phyloP scores from a whole-genome alignment of 2,113 vertebrate genomes.

The Vireo altiloquus region DNA sequence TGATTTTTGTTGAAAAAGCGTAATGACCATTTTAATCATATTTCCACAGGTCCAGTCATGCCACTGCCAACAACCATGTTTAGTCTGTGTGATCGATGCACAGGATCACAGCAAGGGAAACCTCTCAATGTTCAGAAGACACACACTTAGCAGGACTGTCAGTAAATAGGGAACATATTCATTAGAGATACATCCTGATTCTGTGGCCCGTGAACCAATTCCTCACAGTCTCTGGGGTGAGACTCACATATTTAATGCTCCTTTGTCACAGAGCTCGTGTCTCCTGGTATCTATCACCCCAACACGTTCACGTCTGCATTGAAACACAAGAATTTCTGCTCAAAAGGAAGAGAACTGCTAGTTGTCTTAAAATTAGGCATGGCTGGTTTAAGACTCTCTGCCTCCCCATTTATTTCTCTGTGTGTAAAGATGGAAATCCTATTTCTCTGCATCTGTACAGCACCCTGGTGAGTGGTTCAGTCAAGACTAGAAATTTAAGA shows the following conservation, averaged over 20 bases:
- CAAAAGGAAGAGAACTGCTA: neutral
- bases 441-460: neutral
- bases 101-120: neutral
- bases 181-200: neutral
- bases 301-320: neutral
- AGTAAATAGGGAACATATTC: neutral
- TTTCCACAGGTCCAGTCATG: neutral
- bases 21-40: neutral
- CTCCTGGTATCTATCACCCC: neutral
- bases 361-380: neutral
- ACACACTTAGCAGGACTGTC: neutral
- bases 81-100: neutral
- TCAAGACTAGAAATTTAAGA: neutral
- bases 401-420: neutral
- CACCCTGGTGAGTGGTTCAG: neutral
- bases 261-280: neutral
- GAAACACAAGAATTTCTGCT: neutral
- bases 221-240: neutral
- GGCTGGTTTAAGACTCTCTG: neutral
- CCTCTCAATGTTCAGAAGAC: neutral
- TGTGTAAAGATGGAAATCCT: neutral
- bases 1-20: neutral
- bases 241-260: accelerated
- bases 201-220: neutral
- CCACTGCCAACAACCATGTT: neutral